Conservation (phyloP, 2,888 invertebrate species). For the Apamea monoglypha region DNA sequence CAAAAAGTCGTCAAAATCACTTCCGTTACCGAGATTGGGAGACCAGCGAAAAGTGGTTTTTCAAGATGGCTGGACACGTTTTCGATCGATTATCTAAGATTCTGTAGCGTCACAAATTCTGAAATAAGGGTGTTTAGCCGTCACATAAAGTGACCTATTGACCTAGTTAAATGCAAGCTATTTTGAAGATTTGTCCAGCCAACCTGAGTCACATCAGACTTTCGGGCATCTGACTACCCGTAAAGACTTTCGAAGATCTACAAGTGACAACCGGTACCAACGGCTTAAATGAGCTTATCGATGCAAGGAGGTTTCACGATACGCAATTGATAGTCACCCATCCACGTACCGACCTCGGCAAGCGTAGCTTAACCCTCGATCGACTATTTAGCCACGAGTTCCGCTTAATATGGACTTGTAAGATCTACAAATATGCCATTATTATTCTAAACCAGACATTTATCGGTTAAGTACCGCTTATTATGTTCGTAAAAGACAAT, state of each 20-base stretch:
- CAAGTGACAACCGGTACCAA: background rate
- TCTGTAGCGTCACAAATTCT: no score
- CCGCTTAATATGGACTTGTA: background rate
- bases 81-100: no score
- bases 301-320: background rate
- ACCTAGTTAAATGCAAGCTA: no score
- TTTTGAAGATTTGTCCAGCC: no score
- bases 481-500: background rate
- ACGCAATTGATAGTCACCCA: background rate
- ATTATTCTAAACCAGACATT: constrained; percentile 6
- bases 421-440: background rate
- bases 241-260: background rate
- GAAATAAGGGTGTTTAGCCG: no score
- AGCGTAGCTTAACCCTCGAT: background rate
- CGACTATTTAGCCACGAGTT: background rate
- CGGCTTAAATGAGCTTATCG: background rate
- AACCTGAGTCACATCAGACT: no score
- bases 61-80: no score
- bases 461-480: constrained; percentile 15
- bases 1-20: no score
- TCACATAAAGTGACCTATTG: no score
- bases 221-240: background rate
- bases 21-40: no score
- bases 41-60: no score
- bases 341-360: background rate